Percentiles rank a stretch among this genome's conserved stretches.
Evolutionary conservation across 1,140 invertebrate genomes (phyloP).

Genomic region (Drosophila mayri): DNA sequence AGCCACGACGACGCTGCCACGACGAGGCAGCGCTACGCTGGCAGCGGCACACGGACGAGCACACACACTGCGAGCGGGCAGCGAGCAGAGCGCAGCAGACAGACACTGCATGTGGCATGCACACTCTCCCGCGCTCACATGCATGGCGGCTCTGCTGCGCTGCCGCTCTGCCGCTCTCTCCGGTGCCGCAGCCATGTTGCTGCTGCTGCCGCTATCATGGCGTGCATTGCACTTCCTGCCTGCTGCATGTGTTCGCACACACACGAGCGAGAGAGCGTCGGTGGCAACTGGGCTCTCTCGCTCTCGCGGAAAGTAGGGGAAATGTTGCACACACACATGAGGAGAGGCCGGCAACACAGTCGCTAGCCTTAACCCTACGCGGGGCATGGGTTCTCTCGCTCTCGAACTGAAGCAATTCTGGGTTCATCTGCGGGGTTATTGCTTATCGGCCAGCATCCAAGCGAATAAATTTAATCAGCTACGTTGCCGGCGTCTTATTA

Average conservation of each 20-base stretch:
- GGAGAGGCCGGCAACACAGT: conserved; percentile 27
- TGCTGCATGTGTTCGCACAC: conserved; percentile 40
- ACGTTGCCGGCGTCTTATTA: conserved; percentile 1
- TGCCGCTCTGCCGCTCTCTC: conserved; percentile 31
- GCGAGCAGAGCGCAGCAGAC: conserved; percentile 50
- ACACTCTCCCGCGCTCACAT: conserved; percentile 54
- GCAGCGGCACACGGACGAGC: conserved; percentile 42
- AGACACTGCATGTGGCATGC: conserved; percentile 61
- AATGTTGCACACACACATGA: conserved; percentile 53
- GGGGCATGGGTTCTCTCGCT: not conserved
- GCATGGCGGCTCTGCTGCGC: conserved; percentile 15
- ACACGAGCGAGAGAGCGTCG: conserved; percentile 21
- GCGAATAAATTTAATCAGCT: conserved; percentile 17
- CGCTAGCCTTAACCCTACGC: conserved; percentile 43
- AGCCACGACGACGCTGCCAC: conserved; percentile 61
- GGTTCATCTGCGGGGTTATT: conserved; percentile 25
- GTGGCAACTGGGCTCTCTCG: conserved; percentile 22
- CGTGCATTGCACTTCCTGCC: conserved; percentile 53
- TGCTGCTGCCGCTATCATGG: conserved; percentile 1
- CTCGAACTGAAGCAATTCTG: not conserved
- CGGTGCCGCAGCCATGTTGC: conserved; percentile 7
- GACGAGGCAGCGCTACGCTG: conserved; percentile 42
- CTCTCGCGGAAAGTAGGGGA: conserved; percentile 60
- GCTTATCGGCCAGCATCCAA: conserved; percentile 18
- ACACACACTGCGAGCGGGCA: conserved; percentile 6